phyloP scores from a whole-genome alignment of 1,140 invertebrate species.

The Drosophila watanabei region DNA sequence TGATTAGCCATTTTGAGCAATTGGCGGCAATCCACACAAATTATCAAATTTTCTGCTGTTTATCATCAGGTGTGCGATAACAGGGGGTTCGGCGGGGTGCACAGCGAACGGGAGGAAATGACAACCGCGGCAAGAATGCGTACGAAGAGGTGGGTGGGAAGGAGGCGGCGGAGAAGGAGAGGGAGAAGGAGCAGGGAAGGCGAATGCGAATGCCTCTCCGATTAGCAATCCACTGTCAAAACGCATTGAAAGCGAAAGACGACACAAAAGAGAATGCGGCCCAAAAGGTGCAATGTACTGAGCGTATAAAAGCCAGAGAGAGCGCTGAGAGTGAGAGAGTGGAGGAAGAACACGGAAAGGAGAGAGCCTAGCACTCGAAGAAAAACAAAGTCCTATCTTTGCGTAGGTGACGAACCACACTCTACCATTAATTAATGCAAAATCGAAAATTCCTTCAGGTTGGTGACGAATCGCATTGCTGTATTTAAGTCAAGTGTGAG shows the following conservation, averaged over 20 bases:
- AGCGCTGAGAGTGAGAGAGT: background rate
- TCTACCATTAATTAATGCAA: too few species aligned
- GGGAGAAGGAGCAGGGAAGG: slow-evolving; percentile 20
- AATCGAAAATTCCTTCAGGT: background rate
- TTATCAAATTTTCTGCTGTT: slow-evolving; percentile 43
- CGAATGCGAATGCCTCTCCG: slow-evolving; percentile 62
- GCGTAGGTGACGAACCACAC: background rate
- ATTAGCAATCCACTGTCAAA: slow-evolving; percentile 80
- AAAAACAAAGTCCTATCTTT: background rate
- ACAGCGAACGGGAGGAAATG: slow-evolving; percentile 41
- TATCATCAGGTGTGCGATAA: slow-evolving; percentile 30
- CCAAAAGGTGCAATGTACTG: slow-evolving; percentile 77
- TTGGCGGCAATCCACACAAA: slow-evolving; percentile 32
- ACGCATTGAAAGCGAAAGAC: slow-evolving; percentile 78
- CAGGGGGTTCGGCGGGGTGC: slow-evolving; percentile 1
- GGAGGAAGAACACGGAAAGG: background rate
- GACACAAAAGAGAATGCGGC: slow-evolving; percentile 47
- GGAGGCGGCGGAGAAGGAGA: background rate
- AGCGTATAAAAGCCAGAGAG: slow-evolving; percentile 42
- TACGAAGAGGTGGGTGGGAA: background rate
- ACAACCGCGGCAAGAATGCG: slow-evolving; percentile 64
- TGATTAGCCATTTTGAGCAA: slow-evolving; percentile 38
- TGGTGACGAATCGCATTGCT: background rate
- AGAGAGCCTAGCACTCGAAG: slow-evolving; percentile 2
- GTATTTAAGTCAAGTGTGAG: background rate